A percentile compares a stretch with the other conserved stretches of the same genome.
Evolutionary conservation across 2,888 invertebrate species (phyloP).

Genomic region (Phania funesta): DNA sequence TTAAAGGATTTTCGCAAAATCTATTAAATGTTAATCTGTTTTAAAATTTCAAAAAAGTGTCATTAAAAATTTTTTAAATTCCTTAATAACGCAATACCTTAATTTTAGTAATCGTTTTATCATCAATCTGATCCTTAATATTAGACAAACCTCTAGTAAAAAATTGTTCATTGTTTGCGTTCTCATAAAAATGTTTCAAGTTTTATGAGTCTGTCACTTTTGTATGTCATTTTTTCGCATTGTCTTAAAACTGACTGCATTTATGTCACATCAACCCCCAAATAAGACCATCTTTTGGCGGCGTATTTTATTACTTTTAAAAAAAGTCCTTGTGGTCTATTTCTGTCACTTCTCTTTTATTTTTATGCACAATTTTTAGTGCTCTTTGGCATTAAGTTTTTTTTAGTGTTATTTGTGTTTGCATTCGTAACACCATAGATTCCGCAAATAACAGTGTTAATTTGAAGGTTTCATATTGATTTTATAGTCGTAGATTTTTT

Average conservation of each 20-base stretch:
- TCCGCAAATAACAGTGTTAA: slow-evolving; percentile 50
- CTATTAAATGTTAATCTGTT: background rate
- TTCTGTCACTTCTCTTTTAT: background rate
- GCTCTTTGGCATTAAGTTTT: background rate
- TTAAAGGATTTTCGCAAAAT: background rate
- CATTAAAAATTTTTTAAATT: background rate
- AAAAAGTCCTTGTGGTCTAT: background rate
- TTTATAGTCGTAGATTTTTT: background rate
- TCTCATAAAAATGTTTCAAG: background rate
- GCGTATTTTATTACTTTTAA: background rate
- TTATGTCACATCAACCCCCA: slow-evolving; percentile 41
- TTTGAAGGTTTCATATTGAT: slow-evolving; percentile 11
- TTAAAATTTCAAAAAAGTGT: background rate
- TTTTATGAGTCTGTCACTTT: slow-evolving; percentile 21
- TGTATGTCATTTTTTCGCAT: background rate
- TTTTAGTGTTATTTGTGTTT: background rate
- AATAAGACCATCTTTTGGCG: background rate
- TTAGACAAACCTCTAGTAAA: too few relatives aligned
- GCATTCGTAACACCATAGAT: background rate
- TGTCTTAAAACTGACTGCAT: slow-evolving; percentile 15
- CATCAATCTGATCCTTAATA: too few relatives aligned
- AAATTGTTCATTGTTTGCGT: too few relatives aligned
- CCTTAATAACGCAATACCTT: background rate
- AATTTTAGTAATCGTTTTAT: too few relatives aligned
- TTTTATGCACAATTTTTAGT: slow-evolving; percentile 20